These are phyloP conservation scores for Tragopan temminckii DNA, from an alignment of 2,797 vertebrate species.

Conservation along the genomic window DNA sequence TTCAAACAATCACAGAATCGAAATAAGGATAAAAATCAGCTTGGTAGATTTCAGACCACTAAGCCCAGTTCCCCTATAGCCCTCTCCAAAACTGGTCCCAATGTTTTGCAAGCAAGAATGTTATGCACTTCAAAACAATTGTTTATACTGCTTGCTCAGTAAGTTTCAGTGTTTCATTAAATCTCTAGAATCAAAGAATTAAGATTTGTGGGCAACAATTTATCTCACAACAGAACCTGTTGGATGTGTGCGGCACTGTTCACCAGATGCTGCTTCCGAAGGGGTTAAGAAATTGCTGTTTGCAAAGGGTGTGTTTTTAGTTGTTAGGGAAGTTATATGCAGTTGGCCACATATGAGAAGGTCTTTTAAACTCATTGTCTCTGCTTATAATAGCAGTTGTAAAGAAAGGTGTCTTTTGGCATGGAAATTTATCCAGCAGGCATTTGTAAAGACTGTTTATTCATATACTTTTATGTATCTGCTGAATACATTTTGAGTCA, in stretches of 20 bases:
- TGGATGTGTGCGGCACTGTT: not conserved
- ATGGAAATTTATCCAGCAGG: not conserved
- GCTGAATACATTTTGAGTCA: not conserved
- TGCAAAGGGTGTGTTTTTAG: not conserved
- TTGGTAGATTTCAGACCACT: not conserved
- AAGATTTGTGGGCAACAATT: not conserved
- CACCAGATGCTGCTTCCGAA: not conserved
- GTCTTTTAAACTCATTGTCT: not conserved
- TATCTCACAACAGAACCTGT: not conserved
- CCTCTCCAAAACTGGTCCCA: not conserved
- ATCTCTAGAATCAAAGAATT: not conserved
- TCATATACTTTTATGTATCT: not conserved
- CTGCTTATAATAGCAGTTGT: not conserved
- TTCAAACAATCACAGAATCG: constrained; percentile 1
- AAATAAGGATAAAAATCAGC: constrained; percentile 12
- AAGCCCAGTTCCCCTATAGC: not conserved
- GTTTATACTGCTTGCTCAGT: not conserved
- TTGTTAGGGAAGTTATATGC: not conserved
- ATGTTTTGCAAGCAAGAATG: not conserved
- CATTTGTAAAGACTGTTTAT: not conserved
- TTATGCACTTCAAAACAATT: not conserved
- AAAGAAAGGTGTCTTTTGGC: not conserved
- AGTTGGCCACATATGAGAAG: not conserved
- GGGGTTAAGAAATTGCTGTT: not conserved
- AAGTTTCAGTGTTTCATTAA: not conserved